These are phyloP conservation scores for Ctenopoma multispine DNA, from an alignment of 2,797 vertebrate genomes.

Conservation along the genomic window DNA sequence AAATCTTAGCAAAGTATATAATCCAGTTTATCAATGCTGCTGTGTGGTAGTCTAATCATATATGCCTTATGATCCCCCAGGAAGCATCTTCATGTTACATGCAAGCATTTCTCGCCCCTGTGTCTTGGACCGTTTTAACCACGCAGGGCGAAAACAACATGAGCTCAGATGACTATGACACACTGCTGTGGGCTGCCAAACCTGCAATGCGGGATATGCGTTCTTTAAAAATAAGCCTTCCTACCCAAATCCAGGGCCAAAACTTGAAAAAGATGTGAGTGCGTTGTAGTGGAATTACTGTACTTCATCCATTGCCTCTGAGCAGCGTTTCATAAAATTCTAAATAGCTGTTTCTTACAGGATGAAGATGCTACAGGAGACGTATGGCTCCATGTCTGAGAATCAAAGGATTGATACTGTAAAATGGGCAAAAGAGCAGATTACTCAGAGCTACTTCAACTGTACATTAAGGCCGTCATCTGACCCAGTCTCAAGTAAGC, in stretches of 20 bases:
- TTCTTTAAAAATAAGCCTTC: slow-evolving; percentile 49
- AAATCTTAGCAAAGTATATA: background rate
- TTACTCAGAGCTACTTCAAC: slow-evolving; percentile 63
- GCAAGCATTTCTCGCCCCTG: slow-evolving; percentile 65
- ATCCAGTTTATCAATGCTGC: background rate
- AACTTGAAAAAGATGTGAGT: slow-evolving; percentile 73
- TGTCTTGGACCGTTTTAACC: slow-evolving; percentile 62
- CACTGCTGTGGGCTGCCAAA: slow-evolving; percentile 67
- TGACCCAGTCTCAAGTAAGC: slow-evolving; percentile 28
- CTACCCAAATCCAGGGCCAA: background rate
- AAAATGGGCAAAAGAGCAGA: slow-evolving; percentile 74
- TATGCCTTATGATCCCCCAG: slow-evolving; percentile 47
- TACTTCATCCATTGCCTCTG: background rate
- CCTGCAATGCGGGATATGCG: slow-evolving; percentile 47
- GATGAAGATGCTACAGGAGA: slow-evolving; percentile 68
- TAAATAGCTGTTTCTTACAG: slow-evolving; percentile 56
- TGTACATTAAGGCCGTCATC: slow-evolving; percentile 52
- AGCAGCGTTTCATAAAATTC: background rate
- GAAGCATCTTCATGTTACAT: slow-evolving; percentile 66
- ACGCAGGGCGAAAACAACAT: slow-evolving; percentile 31
- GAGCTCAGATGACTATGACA: slow-evolving; percentile 47
- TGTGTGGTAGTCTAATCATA: slow-evolving; percentile 9
- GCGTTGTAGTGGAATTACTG: slow-evolving; percentile 4
- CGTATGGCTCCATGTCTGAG: slow-evolving; percentile 54
- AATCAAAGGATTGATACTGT: slow-evolving; percentile 54